A percentile compares a stretch with the other conserved stretches of the same genome.
Conservation (phyloP, 2,797 vertebrate species). For the Acanthopagrus latus region DNA sequence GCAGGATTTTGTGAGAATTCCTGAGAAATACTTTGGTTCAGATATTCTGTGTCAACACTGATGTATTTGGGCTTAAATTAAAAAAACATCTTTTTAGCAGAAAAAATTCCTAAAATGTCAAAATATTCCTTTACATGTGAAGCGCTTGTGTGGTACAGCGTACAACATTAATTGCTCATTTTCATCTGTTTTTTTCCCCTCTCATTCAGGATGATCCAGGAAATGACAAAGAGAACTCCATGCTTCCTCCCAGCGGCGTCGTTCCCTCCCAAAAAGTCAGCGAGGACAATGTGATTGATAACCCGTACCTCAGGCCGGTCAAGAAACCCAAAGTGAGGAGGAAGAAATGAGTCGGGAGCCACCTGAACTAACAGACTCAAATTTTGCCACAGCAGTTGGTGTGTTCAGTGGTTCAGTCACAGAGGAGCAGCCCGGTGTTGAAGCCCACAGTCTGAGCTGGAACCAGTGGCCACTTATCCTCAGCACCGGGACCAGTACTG, state of each 20-base stretch:
- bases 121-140: background rate
- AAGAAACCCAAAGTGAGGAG: slow-evolving; percentile 98
- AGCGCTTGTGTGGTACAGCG: no score
- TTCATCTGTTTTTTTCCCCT: background rate
- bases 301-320: slow-evolving; percentile 95
- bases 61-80: no score
- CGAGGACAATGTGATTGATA: slow-evolving; percentile 96
- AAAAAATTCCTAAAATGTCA: no score
- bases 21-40: background rate
- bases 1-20: background rate
- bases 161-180: background rate
- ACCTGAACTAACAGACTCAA: slow-evolving; percentile 36
- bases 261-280: slow-evolving; percentile 88
- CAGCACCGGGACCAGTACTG: background rate
- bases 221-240: slow-evolving; percentile 94
- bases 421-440: background rate
- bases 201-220: slow-evolving; percentile 90
- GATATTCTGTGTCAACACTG: no score
- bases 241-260: slow-evolving; percentile 89
- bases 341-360: slow-evolving; percentile 90
- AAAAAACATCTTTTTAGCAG: no score
- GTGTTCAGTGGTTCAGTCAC: slow-evolving; percentile 26
- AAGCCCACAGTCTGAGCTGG: background rate
- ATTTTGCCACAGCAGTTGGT: slow-evolving; percentile 20
- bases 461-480: slow-evolving; percentile 21